Percentiles rank a stretch among this genome's conserved stretches.
These are phyloP conservation scores for Bufo bufo DNA, from an alignment of 2,113 vertebrate genomes.

Conservation along the genomic window DNA sequence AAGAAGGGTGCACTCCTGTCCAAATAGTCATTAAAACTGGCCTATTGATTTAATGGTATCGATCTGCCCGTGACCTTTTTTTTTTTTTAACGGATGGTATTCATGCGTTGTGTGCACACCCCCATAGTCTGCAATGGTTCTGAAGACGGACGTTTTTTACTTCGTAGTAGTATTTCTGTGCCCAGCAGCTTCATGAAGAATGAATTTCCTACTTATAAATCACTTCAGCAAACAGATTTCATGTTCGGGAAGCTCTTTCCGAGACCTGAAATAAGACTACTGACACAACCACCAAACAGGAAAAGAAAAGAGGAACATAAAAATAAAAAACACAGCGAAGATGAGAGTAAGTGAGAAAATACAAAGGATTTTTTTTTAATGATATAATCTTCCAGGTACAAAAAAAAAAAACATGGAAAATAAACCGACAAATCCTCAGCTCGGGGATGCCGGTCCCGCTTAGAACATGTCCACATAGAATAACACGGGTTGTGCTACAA, in stretches of 20 bases:
- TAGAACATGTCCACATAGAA: background rate
- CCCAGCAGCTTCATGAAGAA: no score
- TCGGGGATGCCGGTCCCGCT: background rate
- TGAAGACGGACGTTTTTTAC: no score
- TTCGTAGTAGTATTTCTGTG: no score
- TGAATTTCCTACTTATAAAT: background rate
- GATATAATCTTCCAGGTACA: background rate
- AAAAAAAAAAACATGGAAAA: background rate
- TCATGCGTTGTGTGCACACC: no score
- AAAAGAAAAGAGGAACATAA: constrained; percentile 14
- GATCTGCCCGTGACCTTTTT: no score
- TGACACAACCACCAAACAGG: background rate
- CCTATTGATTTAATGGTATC: no score
- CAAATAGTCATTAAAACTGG: no score
- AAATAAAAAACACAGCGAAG: background rate
- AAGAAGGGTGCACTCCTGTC: no score
- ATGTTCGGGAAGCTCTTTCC: background rate
- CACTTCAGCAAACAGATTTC: background rate
- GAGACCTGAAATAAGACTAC: background rate
- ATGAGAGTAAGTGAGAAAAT: constrained; percentile 2
- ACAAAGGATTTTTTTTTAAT: background rate
- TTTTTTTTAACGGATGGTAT: no score
- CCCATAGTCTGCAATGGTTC: no score
- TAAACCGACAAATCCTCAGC: background rate
- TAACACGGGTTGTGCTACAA: background rate